These are phyloP conservation scores for Heliconius ismenius DNA, from an alignment of 2,888 invertebrate species.

Conservation along the genomic window DNA sequence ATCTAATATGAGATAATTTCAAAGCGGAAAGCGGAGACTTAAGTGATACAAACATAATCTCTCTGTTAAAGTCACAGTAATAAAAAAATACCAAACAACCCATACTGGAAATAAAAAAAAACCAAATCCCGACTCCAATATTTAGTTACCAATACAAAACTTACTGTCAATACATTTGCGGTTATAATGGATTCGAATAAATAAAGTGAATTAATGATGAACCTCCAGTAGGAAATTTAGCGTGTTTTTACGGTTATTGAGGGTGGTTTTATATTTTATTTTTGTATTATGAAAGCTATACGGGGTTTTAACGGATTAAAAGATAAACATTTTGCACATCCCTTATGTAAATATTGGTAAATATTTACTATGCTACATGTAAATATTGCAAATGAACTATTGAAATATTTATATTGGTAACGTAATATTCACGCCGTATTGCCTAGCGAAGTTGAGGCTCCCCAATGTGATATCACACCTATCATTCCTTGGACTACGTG, in stretches of 20 bases:
- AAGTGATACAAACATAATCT: background rate
- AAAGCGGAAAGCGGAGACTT: background rate
- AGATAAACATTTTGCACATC: background rate
- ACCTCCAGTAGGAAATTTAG: background rate
- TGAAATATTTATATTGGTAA: background rate
- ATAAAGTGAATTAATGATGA: background rate
- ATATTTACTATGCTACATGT: background rate
- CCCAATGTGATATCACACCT: too few relatives aligned
- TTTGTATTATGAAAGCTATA: background rate
- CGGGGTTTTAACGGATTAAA: background rate
- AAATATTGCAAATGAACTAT: background rate
- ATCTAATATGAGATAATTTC: background rate
- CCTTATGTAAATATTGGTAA: background rate
- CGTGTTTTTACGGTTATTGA: background rate
- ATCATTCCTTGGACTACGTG: too few relatives aligned
- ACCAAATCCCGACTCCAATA: background rate
- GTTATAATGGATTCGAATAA: background rate
- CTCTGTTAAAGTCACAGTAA: background rate
- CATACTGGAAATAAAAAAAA: background rate
- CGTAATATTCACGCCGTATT: background rate
- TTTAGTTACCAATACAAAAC: constrained; percentile 13
- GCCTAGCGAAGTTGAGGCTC: too few relatives aligned
- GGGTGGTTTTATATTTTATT: background rate
- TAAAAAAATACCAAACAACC: background rate
- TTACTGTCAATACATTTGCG: background rate